A percentile compares a stretch with the other conserved stretches of the same genome.
Evolutionary conservation across 2,888 invertebrate genomes (phyloP).

Genomic region (Cantharis lateralis): DNA sequence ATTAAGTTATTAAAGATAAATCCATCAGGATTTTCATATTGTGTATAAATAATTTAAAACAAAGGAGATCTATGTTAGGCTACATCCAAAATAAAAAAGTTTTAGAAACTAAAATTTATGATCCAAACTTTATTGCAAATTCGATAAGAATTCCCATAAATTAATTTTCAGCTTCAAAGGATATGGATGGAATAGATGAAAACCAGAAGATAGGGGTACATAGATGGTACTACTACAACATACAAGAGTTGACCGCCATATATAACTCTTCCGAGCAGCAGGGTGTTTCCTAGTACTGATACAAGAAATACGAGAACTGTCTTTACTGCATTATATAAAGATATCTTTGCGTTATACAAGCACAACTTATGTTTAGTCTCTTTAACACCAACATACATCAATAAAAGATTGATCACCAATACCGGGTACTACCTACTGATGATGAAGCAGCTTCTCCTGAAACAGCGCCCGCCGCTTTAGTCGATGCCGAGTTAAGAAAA

Average conservation of each 20-base stretch:
- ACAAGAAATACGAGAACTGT: conserved; percentile 57
- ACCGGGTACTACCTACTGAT: background rate
- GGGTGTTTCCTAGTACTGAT: conserved; percentile 56
- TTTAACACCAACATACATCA: conserved; percentile 37
- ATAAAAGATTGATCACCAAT: conserved; percentile 34
- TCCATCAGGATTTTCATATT: background rate
- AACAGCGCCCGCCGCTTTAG: background rate
- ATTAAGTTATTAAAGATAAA: background rate
- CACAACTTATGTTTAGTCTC: conserved; percentile 48
- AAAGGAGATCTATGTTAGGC: background rate
- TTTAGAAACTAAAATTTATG: background rate
- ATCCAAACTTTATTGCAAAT: background rate
- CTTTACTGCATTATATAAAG: conserved; percentile 54
- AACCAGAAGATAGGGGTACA: conserved; percentile 46
- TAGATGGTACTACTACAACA: conserved; percentile 51
- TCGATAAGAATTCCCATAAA: background rate
- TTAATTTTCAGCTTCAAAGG: conserved; percentile 13
- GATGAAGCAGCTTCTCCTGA: background rate
- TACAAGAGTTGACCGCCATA: conserved; percentile 51
- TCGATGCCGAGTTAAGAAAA: background rate
- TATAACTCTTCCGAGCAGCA: conserved; percentile 54
- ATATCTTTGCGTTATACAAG: conserved; percentile 54
- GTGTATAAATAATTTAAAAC: background rate
- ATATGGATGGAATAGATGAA: conserved; percentile 16
- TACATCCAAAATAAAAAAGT: background rate